Evolutionary conservation across 2,888 invertebrate species (phyloP), one percentile per base, ranked within the genome.

Genomic region (Lissocephala sabroskyi): DNA sequence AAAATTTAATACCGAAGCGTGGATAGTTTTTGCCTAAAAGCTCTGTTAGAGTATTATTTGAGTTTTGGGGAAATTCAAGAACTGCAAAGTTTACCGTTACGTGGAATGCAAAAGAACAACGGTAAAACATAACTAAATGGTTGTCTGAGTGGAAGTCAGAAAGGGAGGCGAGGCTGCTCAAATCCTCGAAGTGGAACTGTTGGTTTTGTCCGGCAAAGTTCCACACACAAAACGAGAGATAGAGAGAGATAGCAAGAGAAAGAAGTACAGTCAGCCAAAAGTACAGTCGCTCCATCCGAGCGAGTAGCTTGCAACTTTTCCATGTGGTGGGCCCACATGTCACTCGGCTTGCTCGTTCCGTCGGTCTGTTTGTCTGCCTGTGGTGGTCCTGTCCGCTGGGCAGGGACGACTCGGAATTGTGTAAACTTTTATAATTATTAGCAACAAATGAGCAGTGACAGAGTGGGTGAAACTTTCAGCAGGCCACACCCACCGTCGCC

Each of bases 391-490:
- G 60, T 55, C 62, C 60, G 66, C 58, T 53, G 49, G 56, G 46
- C n/a, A n/a, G n/a, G n/a, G n/a, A n/a, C n/a, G n/a, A n/a, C n/a
- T n/a, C n/a, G 67, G 68, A 59, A 57, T 57, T 71, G 59, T 54
- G 49, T 59, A 68, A 74, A 75, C 68, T 75, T 74, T 74, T 74
- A 75, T 74, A 74, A 74, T 74, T 74, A 74, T 74, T 74, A 74
- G 65, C 73, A 73, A 74, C 68, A 71, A 75, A 73, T 75, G 71
- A 73, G 75, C 73, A 75, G 67, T 71, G 75, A 74, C 71, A 73
- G 70, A 71, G 68, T 57, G 7, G 26, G 13, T 17, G 14, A 28
- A 28, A 41, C 28, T 32, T 10, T 10, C 13, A 28, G 3, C 26
- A 23, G 17, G 11, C 30, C 30, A 42, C 19, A 41, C 32, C 30